These are phyloP conservation scores for Hiodon alosoides DNA, from an alignment of 2,113 vertebrate species.

Conservation along the genomic window DNA sequence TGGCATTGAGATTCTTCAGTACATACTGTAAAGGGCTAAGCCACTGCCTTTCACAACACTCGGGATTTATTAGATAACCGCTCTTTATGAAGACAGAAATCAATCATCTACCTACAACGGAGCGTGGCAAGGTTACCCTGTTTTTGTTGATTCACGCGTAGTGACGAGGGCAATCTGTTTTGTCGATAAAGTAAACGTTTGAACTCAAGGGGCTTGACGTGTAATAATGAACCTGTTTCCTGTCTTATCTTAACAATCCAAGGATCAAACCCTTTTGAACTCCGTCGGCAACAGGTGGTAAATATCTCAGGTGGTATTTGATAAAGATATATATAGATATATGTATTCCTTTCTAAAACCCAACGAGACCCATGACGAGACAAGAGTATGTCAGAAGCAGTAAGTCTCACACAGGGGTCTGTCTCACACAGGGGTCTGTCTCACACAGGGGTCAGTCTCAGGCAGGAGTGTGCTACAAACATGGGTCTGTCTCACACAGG, in stretches of 20 bases:
- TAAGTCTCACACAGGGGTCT: no score
- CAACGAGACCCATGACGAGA: no score
- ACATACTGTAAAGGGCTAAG: neutral
- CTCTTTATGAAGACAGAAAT: neutral
- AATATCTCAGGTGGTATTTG: no score
- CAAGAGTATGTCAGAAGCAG: no score
- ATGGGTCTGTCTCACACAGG: no score
- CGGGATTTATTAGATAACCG: conserved; percentile 1
- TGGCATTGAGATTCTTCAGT: neutral
- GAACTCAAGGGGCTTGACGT: neutral
- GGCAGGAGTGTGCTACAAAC: no score
- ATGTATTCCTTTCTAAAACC: no score
- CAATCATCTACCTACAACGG: conserved; percentile 4
- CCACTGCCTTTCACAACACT: neutral
- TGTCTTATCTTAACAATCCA: neutral
- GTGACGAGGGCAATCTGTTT: neutral
- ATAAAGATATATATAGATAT: no score
- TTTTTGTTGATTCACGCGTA: neutral
- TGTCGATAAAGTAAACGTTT: neutral
- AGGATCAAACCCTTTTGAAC: neutral
- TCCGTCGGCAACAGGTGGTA: no score
- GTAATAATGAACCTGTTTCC: neutral
- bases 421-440: no score
- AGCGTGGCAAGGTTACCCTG: neutral
- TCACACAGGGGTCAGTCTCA: no score